Conservation (phyloP, 2,797 vertebrate species). For the Ctenopoma multispine region DNA sequence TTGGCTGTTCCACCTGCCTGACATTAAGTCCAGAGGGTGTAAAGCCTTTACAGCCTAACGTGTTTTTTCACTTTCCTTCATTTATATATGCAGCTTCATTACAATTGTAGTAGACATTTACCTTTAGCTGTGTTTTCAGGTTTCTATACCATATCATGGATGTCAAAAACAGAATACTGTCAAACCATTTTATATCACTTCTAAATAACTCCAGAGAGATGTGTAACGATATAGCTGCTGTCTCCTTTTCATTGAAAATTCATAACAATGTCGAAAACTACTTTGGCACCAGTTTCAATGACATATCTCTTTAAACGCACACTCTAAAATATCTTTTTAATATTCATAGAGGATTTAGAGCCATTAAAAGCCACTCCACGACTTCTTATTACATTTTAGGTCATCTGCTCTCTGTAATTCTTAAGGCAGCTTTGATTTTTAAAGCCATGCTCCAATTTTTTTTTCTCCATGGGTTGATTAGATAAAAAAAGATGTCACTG, state of each 20-base stretch:
- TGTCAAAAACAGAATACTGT: not conserved
- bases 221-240: not conserved
- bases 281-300: conserved; percentile 9
- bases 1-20: conserved; percentile 5
- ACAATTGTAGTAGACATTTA: not conserved
- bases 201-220: not conserved
- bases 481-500: conserved; percentile 9
- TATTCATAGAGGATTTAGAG: conserved; percentile 44
- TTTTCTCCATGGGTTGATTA: conserved; percentile 20
- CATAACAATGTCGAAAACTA: conserved; percentile 10
- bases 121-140: not conserved
- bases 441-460: conserved; percentile 19
- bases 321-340: conserved; percentile 22
- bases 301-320: conserved; percentile 14
- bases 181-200: not conserved
- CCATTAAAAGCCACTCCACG: conserved; percentile 22
- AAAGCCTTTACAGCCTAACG: not conserved
- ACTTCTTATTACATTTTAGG: conserved; percentile 25
- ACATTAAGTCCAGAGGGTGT: not conserved
- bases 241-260: conserved; percentile 10
- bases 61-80: conserved; percentile 19
- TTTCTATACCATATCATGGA: not conserved
- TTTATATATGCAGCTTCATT: too few relatives aligned
- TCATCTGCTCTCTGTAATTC: conserved; percentile 34
- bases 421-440: conserved; percentile 26